Percentiles rank a stretch among this genome's conserved stretches.
phyloP scores from a whole-genome alignment of 2,113 vertebrate genomes.

The Athene noctua region DNA sequence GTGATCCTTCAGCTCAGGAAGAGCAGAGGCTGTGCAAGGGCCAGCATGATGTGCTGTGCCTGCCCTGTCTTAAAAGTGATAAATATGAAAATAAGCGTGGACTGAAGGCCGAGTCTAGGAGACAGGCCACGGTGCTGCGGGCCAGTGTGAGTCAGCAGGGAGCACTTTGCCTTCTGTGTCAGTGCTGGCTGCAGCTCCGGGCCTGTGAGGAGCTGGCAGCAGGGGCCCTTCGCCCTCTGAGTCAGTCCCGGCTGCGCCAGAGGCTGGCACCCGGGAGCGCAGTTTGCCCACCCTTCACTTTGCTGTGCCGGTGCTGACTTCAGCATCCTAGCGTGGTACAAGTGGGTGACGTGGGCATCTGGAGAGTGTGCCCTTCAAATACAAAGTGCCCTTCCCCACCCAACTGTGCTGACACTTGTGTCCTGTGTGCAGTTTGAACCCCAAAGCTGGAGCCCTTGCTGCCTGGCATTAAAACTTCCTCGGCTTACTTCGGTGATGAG shows the following conservation, averaged over 20 bases:
- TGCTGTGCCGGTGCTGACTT: not conserved
- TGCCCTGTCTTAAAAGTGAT: not conserved
- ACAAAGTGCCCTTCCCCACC: not conserved
- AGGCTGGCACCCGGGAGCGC: not conserved
- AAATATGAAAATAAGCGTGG: not conserved
- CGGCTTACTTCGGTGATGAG: rapidly evolving
- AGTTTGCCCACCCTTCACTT: not conserved
- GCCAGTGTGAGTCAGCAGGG: not conserved
- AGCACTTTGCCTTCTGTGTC: not conserved
- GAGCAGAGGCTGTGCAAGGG: not conserved
- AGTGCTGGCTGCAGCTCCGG: not conserved
- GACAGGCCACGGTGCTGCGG: rapidly evolving
- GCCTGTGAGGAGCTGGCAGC: not conserved
- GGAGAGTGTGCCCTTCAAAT: not conserved
- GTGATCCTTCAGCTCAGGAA: not conserved
- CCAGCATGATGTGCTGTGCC: not conserved
- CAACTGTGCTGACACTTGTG: rapidly evolving
- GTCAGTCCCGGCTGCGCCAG: not conserved
- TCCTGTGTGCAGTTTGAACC: rapidly evolving
- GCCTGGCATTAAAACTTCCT: not conserved
- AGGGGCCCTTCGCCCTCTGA: not conserved
- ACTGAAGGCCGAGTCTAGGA: not conserved
- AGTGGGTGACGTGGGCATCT: not conserved
- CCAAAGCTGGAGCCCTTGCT: not conserved
- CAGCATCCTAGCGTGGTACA: not conserved